Base-by-base conservation (phyloP, 2,113 vertebrate genomes). In the Lamprotornis superbus region DNA sequence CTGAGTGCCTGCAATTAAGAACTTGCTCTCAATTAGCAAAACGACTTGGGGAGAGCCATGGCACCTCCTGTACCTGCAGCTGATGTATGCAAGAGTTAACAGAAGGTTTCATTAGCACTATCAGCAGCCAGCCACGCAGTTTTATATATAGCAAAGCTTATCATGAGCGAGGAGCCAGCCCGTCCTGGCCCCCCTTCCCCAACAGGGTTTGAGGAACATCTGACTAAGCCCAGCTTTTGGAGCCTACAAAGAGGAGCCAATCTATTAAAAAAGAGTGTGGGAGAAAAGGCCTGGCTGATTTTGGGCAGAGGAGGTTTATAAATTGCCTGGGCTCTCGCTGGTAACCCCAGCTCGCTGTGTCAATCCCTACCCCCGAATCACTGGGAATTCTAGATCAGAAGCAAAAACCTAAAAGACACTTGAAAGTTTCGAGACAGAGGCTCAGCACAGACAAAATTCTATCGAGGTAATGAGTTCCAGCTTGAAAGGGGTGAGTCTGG, bases 401-500 rank as follows among this genome's bases (percentile, higher is more conserved):
- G 27, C 14, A 28, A 33, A 83, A 76, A 33, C 74, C 60, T 42
- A 1, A 35, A 65, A 50, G 64, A 20, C 21, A 2, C 12, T 24
- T 35, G 8, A 2, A 78, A 42, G 19, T 37, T 33, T 30, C 0
- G 5, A 53, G 47, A 3, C 11, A n/a, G 71, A 73, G 10, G 20
- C n/a, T 57, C 8, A 20, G 79, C 37, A 59, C 6, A 16, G 63
- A 9, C 7, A 5, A 20, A 68, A 56, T 9, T 1, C 5, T 1
- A 4, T 1, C 1, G 42, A 52, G 64, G 56, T 11, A 25, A 49
- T 0, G 52, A 76, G 56, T 1, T 35, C 5, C 13, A 71, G 25
- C 37, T 3, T 1, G 10, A 7, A 35, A 35, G 15, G 3, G 25
- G 7, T 7, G 39, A 27, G 14, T 1, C 2, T 3, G 23, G 0